A percentile compares a stretch with the other conserved stretches of the same genome.
phyloP scores from a whole-genome alignment of 2,797 vertebrate species.

The Sebastes minor region DNA sequence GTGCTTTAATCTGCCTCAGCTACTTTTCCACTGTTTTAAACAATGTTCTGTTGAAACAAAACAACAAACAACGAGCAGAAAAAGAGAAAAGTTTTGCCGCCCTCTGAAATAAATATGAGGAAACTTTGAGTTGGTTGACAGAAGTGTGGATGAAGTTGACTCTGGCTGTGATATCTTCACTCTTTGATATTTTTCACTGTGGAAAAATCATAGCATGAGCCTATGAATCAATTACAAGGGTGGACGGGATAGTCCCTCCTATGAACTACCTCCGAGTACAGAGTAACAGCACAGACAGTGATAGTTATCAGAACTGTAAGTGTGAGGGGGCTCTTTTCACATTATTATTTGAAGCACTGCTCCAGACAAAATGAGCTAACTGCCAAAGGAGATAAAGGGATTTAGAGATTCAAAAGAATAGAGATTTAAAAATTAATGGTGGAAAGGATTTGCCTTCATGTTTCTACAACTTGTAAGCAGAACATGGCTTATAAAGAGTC shows the following conservation, averaged over 20 bases:
- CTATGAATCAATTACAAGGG: conserved; percentile 68
- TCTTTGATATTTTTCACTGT: conserved; percentile 64
- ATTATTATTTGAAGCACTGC: conserved; percentile 73
- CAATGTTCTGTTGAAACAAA: conserved; percentile 67
- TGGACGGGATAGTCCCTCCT: conserved; percentile 58
- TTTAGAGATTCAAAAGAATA: conserved; percentile 77
- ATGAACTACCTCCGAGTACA: conserved; percentile 51
- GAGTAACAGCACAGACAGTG: conserved; percentile 45
- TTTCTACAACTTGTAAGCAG: conserved; percentile 70
- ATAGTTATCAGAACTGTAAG: conserved; percentile 64
- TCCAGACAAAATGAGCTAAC: conserved; percentile 72
- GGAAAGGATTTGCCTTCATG: conserved; percentile 76
- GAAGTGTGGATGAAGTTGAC: conserved; percentile 62
- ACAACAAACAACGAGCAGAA: conserved; percentile 69
- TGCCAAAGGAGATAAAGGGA: conserved; percentile 75
- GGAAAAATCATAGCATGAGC: conserved; percentile 56
- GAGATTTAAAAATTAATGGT: conserved; percentile 80
- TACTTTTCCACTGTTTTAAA: conserved; percentile 74
- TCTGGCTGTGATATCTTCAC: conserved; percentile 56
- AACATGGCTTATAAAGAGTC: conserved; percentile 69
- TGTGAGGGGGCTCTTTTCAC: conserved; percentile 47
- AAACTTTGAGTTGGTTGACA: conserved; percentile 68
- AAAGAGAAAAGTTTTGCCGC: conserved; percentile 62
- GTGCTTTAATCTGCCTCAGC: conserved; percentile 81
- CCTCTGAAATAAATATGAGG: conserved; percentile 63